Percentiles rank a stretch among this genome's conserved stretches.
Evolutionary conservation across 1,140 invertebrate species (phyloP).

Genomic region (Potamilus streckersoni): DNA sequence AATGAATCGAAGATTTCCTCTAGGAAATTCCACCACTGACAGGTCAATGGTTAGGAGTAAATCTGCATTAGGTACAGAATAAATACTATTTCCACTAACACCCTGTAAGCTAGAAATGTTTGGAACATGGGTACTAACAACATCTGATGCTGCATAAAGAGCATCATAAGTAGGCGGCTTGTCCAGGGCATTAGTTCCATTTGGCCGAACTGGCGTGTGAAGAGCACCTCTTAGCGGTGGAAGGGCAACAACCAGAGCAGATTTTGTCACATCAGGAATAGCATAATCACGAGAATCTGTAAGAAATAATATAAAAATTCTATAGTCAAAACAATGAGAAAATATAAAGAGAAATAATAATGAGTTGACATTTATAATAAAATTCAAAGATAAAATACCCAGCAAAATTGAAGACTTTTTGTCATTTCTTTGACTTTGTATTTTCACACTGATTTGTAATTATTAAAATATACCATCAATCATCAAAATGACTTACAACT

Average conservation of each 20-base stretch:
- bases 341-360: no score
- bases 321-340: no score
- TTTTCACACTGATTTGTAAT: no score
- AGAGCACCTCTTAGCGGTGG: constrained; percentile 50
- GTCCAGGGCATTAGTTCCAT: constrained; percentile 16
- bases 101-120: constrained; percentile 61
- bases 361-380: no score
- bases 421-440: no score
- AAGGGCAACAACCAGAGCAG: constrained; percentile 58
- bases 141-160: constrained; percentile 79
- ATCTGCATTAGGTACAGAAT: constrained; percentile 70
- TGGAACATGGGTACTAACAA: constrained; percentile 53
- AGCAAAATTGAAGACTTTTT: no score
- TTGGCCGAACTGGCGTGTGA: constrained; percentile 15
- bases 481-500: no score
- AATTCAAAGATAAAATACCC: no score
- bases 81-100: constrained; percentile 69
- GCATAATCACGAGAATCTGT: constrained; percentile 64
- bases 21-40: constrained; percentile 79
- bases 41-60: constrained; percentile 65
- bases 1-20: constrained; percentile 80
- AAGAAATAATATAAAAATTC: background rate
- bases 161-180: constrained; percentile 74
- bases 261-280: constrained; percentile 66
- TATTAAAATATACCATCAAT: no score